Base-by-base conservation (phyloP, 2,113 vertebrate genomes). In the Syrmaticus mikado region DNA sequence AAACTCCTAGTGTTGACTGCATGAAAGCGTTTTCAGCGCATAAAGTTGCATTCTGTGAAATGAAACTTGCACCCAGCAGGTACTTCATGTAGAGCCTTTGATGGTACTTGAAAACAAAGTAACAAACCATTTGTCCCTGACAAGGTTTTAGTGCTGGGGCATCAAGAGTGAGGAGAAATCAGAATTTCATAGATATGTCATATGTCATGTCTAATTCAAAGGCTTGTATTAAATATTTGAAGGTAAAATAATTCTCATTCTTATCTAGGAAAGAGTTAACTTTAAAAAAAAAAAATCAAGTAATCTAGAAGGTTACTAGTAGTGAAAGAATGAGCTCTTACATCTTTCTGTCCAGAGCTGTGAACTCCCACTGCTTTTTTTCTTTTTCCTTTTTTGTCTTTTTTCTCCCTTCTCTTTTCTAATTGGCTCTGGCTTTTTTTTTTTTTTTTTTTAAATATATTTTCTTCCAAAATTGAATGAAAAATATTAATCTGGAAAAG, bases 191-290 rank as follows among this genome's bases (percentile, higher is more conserved):
- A 36, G 11, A 15, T 71, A 53, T 41, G 15, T 85, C 1, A 9
- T 50, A 34, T 75, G 62, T 81, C 13, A 46, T 80, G 41, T 46
- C 64, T 81, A 67, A 90, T 88, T 84, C 22, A 19, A 75, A 72
- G n/a, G 36, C 65, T 5, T 15, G 34, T 66, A 28, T 64, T 89
- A 67, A 34, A 41, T 50, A 55, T 27, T 82, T 72, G 21, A 46
- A 84, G 89, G 43, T 81, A 72, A 88, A 90, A 40, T n/a, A 76
- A 62, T 27, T 22, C 7, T 52, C 4, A 6, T 24, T 48, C 6
- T 65, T 77, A 40, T 0, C 16, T 62, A 18, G 50, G 41, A 30
- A 74, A 65, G 34, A 81, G 65, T 74, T 78, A 25, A 21, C 17
- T 5, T 38, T 8, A 9, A 45, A 46, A 46, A 17, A 18, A 18